Evolutionary conservation across 2,797 vertebrate species (phyloP).

Genomic region (Eleutherodactylus coqui): DNA sequence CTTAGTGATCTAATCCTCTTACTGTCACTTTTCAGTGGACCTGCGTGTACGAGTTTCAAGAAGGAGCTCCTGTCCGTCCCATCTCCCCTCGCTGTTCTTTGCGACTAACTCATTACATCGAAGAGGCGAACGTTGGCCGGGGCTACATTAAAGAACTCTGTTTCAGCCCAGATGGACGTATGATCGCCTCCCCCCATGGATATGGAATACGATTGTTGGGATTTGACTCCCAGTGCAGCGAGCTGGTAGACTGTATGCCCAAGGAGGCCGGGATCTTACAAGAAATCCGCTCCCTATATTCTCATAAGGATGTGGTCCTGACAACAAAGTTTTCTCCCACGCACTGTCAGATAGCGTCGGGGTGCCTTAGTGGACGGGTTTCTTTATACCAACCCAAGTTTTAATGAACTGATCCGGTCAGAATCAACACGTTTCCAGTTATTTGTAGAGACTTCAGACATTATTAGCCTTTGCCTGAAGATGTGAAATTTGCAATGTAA

Average conservation of each 20-base stretch:
- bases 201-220: conserved; percentile 96
- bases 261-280: conserved; percentile 88
- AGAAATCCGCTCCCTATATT: conserved; percentile 96
- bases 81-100: conserved; percentile 93
- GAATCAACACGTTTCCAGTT: not conserved
- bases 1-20: not conserved
- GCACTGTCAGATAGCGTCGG: conserved; percentile 98
- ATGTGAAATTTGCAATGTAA: not conserved
- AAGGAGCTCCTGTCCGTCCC: conserved; percentile 88
- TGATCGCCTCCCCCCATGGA: conserved; percentile 96
- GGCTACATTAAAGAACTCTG: conserved; percentile 98
- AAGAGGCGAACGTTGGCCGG: conserved; percentile 95
- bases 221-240: conserved; percentile 89
- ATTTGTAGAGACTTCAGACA: conserved; percentile 13
- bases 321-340: conserved; percentile 99
- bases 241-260: conserved; percentile 93
- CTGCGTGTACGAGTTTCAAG: conserved; percentile 99
- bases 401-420: conserved; percentile 73
- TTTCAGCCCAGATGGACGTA: conserved; percentile 96
- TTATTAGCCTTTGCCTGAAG: conserved; percentile 12
- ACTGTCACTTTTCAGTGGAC: conserved; percentile 86
- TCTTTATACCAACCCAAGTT: conserved; percentile 99
- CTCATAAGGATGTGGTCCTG: conserved; percentile 96
- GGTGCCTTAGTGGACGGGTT: conserved; percentile 97
- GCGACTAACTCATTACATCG: conserved; percentile 94